These are phyloP conservation scores for Oophaga pumilio DNA, from an alignment of 2,113 vertebrate genomes.

Conservation along the genomic window DNA sequence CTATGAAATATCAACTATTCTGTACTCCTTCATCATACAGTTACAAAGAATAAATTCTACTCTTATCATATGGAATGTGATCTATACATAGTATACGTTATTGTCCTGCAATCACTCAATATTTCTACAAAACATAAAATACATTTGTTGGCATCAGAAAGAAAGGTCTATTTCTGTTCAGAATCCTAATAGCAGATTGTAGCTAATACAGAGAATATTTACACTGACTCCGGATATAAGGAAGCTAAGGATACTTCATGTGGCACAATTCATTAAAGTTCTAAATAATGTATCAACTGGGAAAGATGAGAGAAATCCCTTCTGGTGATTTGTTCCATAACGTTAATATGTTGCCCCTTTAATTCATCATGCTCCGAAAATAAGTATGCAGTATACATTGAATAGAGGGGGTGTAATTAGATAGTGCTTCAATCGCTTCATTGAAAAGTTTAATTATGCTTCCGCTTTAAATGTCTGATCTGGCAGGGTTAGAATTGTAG, in stretches of 20 bases:
- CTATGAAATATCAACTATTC: neutral
- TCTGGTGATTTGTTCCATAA: neutral
- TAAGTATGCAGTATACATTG: neutral
- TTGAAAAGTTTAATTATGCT: conserved; percentile 1
- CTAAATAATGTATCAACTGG: conserved; percentile 9
- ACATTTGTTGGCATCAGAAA: conserved; percentile 22
- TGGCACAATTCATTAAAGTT: conserved; percentile 3
- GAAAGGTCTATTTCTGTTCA: neutral
- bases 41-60: conserved; percentile 59
- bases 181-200: neutral
- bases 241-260: neutral
- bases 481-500: neutral
- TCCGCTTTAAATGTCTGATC: neutral
- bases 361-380: neutral
- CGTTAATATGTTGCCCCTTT: neutral
- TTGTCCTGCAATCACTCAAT: conserved; percentile 37
- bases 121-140: conserved; percentile 39
- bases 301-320: neutral
- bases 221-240: conserved; percentile 16
- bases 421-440: neutral
- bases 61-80: conserved; percentile 69
- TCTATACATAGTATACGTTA: conserved; percentile 61
- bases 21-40: conserved; percentile 9
- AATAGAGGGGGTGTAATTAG: neutral
- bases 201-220: conserved; percentile 31